Evolutionary conservation across 2,797 vertebrate species (phyloP), one percentile per base, ranked within the genome.

Genomic region (Ptychobarbus kaznakovi): DNA sequence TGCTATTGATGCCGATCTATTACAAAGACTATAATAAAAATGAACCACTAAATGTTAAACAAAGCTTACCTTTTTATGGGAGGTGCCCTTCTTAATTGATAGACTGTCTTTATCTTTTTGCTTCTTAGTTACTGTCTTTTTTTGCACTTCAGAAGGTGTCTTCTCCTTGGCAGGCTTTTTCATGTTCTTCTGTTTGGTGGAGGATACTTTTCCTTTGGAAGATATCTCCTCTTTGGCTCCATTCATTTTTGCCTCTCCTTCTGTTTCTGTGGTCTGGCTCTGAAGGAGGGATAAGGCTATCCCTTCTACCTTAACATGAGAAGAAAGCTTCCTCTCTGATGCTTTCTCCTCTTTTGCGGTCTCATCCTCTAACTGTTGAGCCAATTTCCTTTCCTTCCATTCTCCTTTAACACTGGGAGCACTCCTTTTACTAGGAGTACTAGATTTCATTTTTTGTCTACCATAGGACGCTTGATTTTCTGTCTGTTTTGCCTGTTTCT

Each of bases 171-270:
- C 86, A 28, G 86, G 81, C 88, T 93, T 95, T 89, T 93, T 95
- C 35, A 25, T 76, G 83, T 93, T 95, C 90, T 94, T 95, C 82
- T 91, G 91, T 91, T 95, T 95, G 89, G 83, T 76, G 72, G 80
- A 51, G 5, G 90, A 53, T 65, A 88, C 86, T 91, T 94, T 94
- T 58, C 88, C 91, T 92, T 95, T 94, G 91, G 91, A 91, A 84
- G 92, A 92, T 72, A 88, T 91, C 89, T 93, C 90, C 83, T 95
- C 93, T 95, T 94, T 95, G 94, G 94, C 92, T 93, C 91, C 91
- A 32, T 93, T 93, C 4, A 93, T 90, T 89, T 93, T 94, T 88
- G 91, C 93, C 87, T 93, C 93, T 84, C 82, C 88, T 80, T 94
- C 91, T n/a, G 89, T 89, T 80, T 87, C 90, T 44, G 80, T 84